Evolutionary conservation across 1,140 invertebrate genomes (phyloP).

Genomic region (Pseudomyrmex sp.): DNA sequence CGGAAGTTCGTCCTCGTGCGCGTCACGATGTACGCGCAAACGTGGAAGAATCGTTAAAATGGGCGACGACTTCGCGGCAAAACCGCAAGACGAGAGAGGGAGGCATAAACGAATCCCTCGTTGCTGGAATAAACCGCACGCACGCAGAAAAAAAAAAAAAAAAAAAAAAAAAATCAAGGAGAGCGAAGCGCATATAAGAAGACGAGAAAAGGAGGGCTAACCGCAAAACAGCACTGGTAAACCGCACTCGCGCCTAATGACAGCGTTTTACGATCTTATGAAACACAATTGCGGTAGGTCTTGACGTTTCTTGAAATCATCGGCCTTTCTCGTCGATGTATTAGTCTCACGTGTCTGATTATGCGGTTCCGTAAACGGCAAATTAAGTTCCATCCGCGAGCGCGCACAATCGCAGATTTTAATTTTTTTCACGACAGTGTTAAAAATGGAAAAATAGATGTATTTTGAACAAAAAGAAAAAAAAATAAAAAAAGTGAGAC

Average conservation of each 20-base stretch:
- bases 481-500: too few relatives aligned
- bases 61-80: conserved; percentile 23
- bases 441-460: conserved; percentile 7
- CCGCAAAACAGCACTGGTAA: conserved; percentile 72
- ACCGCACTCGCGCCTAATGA: conserved; percentile 78
- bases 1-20: neutral
- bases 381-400: neutral
- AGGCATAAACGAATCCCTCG: conserved; percentile 30
- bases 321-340: conserved; percentile 4
- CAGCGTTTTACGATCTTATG: conserved; percentile 77
- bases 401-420: neutral
- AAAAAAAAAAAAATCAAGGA: conserved; percentile 52
- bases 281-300: conserved; percentile 74
- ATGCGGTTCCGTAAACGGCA: neutral
- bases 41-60: conserved; percentile 51
- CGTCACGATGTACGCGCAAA: neutral
- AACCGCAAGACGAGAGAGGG: conserved; percentile 22
- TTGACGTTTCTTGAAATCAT: conserved; percentile 32
- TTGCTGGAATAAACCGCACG: conserved; percentile 58
- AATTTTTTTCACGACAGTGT: neutral
- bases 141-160: conserved; percentile 40
- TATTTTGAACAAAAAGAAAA: neutral
- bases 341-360: neutral
- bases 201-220: conserved; percentile 68
- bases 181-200: conserved; percentile 30